Evolutionary conservation across 2,797 vertebrate genomes (phyloP), one percentile per base, ranked within the genome.

Genomic region (Sebastiscus tertius): DNA sequence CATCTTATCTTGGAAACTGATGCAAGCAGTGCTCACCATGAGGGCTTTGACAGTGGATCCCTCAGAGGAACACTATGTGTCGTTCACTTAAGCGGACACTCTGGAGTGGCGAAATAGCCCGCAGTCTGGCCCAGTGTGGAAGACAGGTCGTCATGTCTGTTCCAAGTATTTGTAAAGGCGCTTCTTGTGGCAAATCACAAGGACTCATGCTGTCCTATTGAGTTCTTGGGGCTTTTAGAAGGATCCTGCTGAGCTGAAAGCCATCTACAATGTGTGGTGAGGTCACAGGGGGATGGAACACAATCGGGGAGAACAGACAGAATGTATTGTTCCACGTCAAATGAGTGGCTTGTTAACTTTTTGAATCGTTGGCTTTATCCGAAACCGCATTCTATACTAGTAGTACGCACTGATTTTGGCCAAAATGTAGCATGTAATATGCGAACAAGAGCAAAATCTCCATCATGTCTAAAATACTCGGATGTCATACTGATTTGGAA

Each of bases 1-100:
- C 74, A 81, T 84, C 81, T 82, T 81, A 55, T 84, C 82, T 84
- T 74, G 65, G 65, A 86, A 81, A 83, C 36, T 75, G 84, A 85
- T 82, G 79, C 52, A 65, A 82, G 29, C 54, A 49, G 46, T 60
- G 34, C 42, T 66, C 77, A 6, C 58, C 39, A 16, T 18, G 66
- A 77, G 31, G 55, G 46, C 36, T 81, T 55, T 72, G 69, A 73
- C 69, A 34, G 16, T 27, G 75, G 31, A 65, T 81, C 77, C 68
- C 10, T 4, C 49, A 56, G 78, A 67, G 75, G 64, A 83, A 77
- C 77, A 70, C 79, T 67, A 67, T 61, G 72, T 62, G 78, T 88
- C 84, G 34, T 46, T 87, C 68, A 64, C 70, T 85, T 83, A 52
- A 39, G 58, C 36, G 0, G 26, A 56, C 66, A 73, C 81, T 42